Base-by-base conservation (phyloP, 1,140 invertebrate genomes). In the Pristionchus pacificus region DNA sequence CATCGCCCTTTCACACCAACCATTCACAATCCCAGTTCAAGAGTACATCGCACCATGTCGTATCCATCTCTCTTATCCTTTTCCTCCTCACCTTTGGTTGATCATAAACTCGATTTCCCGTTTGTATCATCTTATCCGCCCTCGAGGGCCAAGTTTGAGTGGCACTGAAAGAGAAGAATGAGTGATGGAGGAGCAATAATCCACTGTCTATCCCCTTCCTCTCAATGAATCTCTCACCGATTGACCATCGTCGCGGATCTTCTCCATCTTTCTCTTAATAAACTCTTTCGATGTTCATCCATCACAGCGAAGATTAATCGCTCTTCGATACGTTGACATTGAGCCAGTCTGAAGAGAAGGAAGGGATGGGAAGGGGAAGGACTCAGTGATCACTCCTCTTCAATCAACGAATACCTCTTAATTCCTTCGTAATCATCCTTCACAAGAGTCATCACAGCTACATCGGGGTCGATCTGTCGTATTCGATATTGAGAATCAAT, bases 401-500 rank as follows among this genome's bases (percentile, higher is more conserved):
- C 30, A n/a, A 27, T 68, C 19, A 10, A 10, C 61, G n/a, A 3
- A 24, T 29, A 69, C 67, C 60, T 60, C 31, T 73, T 73, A 14
- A 73, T 66, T 10, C 71, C 71, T 69, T 73, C 71, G 27, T 62
- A 49, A 29, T 73, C 71, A 49, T 73, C 65, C 30, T 61, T 58
- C 14, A 73, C 67, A 19, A 73, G 55, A 27, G 68, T 73, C 71
- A 73, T 73, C 59, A 66, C 68, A 13, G 71, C 71, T 28, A 73
- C 71, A 38, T 73, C 58, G 3, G 71, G 71, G 60, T 73, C 71
- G 24, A 73, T 70, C 63, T 73, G 71, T n/a, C 67, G 65, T 59
- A 73, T 73, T 63, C 71, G 29, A 38, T 73, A 73, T 38, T 73
- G 71, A n/a, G 71, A 60, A 49, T 73, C 71, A 60, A 73, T 73